Evolutionary conservation across 2,797 vertebrate species (phyloP).

Genomic region (Tragopan temminckii): DNA sequence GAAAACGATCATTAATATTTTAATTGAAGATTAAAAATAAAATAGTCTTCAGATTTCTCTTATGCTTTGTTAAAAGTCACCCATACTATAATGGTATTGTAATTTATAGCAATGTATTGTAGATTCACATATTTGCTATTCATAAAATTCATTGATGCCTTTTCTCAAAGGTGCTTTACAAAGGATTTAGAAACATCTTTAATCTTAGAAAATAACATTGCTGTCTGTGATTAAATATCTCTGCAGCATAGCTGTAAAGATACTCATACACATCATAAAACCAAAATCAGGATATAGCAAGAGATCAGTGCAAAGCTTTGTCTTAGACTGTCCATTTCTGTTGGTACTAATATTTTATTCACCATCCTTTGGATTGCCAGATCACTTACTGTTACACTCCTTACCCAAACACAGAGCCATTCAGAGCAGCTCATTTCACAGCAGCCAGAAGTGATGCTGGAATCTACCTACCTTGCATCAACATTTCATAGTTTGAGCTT

Average conservation of each 20-base stretch:
- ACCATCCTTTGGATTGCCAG: neutral
- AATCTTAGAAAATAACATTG: neutral
- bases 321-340: neutral
- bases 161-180: constrained; percentile 35
- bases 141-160: neutral
- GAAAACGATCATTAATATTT: constrained; percentile 65
- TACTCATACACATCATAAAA: neutral
- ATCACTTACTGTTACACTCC: neutral
- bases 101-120: constrained; percentile 33
- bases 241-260: neutral
- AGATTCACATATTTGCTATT: constrained; percentile 27
- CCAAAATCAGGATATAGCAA: neutral
- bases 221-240: constrained; percentile 14
- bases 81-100: neutral
- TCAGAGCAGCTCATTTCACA: neutral
- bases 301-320: neutral
- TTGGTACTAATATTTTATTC: neutral
- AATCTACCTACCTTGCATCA: neutral
- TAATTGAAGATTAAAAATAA: constrained; percentile 47
- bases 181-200: constrained; percentile 11
- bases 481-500: neutral
- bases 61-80: constrained; percentile 8
- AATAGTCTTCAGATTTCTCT: constrained; percentile 46
- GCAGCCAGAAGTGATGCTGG: neutral
- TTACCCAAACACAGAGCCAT: neutral